These are phyloP conservation scores for Scomber colias DNA, from an alignment of 2,113 vertebrate species.

Conservation along the genomic window DNA sequence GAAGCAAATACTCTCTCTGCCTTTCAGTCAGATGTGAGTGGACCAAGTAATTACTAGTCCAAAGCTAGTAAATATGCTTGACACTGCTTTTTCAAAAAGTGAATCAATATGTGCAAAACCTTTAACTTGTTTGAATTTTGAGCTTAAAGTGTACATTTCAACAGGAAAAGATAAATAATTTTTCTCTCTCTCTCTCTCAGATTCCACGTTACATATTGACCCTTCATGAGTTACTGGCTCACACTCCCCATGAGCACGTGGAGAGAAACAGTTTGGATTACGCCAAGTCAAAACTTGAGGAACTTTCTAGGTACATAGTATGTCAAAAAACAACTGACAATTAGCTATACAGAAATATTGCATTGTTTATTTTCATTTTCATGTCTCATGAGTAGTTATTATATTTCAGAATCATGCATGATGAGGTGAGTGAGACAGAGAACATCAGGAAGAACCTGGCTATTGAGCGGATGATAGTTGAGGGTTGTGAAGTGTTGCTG, in stretches of 20 bases:
- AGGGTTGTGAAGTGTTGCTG: conserved; percentile 96
- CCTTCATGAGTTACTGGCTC: conserved; percentile 95
- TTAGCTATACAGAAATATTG: not conserved
- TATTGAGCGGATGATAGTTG: conserved; percentile 97
- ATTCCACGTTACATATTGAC: conserved; percentile 98
- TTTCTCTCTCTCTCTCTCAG: conserved; percentile 74
- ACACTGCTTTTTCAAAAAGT: conserved; percentile 1
- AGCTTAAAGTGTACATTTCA: not conserved
- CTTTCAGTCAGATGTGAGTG: not conserved
- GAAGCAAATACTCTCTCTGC: not conserved
- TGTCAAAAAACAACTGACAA: not conserved
- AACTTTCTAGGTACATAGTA: conserved; percentile 92
- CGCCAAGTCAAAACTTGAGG: conserved; percentile 97
- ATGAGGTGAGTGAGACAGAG: conserved; percentile 98
- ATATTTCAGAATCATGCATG: conserved; percentile 93
- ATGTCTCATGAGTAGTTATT: not conserved
- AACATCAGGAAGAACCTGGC: conserved; percentile 98
- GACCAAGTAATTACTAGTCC: not conserved
- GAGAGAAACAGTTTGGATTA: conserved; percentile 98
- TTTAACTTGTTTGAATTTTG: conserved; percentile 7
- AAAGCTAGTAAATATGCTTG: not conserved
- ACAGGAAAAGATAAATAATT: not conserved
- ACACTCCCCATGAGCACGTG: conserved; percentile 97
- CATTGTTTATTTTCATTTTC: not conserved
- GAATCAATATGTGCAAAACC: not conserved